Evolutionary conservation across 2,797 vertebrate genomes (phyloP).

Genomic region (Macropus fuliginosus): DNA sequence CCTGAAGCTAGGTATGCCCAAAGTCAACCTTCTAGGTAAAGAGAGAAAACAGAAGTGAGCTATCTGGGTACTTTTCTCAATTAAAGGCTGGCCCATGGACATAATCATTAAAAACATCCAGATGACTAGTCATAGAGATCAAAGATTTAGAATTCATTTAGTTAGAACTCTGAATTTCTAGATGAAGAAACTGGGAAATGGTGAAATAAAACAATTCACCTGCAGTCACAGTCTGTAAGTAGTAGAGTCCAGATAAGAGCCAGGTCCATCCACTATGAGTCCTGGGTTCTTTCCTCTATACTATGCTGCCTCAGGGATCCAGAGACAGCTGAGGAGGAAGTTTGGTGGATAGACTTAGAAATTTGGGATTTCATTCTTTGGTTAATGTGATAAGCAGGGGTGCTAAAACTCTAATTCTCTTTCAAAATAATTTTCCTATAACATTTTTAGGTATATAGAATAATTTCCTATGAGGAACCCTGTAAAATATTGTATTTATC

Average conservation of each 20-base stretch:
- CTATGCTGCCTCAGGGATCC: neutral
- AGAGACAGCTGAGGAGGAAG: neutral
- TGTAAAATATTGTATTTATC: neutral
- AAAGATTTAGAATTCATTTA: neutral
- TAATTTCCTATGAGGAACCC: neutral
- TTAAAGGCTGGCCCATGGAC: neutral
- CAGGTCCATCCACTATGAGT: neutral
- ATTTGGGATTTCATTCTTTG: neutral
- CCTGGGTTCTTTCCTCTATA: neutral
- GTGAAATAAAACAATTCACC: neutral
- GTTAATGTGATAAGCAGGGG: neutral
- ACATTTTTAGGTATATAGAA: neutral
- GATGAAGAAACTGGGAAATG: neutral
- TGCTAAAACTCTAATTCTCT: neutral
- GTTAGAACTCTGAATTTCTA: neutral
- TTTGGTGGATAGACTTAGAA: neutral
- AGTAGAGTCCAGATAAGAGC: neutral
- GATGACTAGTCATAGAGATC: neutral
- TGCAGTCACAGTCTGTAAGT: neutral
- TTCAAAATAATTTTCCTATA: neutral
- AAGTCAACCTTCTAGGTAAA: neutral
- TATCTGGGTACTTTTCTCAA: neutral
- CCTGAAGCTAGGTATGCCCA: neutral
- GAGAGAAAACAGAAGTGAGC: neutral
- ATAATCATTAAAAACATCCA: neutral